These are phyloP conservation scores for Emydocephalus ijimae DNA, from an alignment of 2,113 vertebrate species.

Conservation along the genomic window DNA sequence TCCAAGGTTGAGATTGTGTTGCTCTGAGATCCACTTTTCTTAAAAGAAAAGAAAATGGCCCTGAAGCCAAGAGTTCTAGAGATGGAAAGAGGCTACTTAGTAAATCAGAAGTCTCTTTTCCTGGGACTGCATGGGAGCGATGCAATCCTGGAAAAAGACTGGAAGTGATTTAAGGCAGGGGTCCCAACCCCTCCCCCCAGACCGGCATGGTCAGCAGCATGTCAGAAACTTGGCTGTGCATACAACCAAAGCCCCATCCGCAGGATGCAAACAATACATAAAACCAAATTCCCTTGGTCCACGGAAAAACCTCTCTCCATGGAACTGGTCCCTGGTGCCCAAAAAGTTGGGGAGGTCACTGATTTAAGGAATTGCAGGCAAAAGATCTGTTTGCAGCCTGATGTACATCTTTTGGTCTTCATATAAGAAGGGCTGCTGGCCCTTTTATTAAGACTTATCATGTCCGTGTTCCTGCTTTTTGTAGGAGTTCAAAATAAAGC, in stretches of 20 bases:
- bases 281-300: background rate
- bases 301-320: background rate
- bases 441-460: background rate
- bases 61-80: background rate
- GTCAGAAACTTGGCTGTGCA: background rate
- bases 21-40: background rate
- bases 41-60: background rate
- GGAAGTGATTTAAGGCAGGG: background rate
- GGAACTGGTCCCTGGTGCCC: background rate
- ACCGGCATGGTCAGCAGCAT: background rate
- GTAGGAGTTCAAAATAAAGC: background rate
- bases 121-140: background rate
- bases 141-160: background rate
- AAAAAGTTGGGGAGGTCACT: background rate
- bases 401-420: background rate
- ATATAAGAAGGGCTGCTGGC: background rate
- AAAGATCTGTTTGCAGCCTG: background rate
- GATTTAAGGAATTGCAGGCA: background rate
- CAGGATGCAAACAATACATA: background rate
- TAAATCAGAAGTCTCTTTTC: background rate
- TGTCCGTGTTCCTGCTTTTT: background rate
- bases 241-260: background rate
- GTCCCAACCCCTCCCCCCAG: background rate
- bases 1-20: background rate
- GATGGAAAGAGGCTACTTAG: background rate